Base-by-base conservation (phyloP, 2,113 vertebrate species). In the Paramisgurnus dabryanus region DNA sequence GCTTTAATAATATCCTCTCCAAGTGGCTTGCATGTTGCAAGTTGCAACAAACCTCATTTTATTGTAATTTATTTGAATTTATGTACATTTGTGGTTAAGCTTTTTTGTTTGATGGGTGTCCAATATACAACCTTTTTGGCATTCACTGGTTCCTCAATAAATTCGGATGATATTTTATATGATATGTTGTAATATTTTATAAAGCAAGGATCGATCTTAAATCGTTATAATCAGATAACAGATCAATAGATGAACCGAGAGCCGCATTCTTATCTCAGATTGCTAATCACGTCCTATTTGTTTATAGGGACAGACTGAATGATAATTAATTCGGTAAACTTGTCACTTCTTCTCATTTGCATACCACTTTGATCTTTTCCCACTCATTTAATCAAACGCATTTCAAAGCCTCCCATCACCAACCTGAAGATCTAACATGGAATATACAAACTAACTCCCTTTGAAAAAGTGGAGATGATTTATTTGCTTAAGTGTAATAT, bases 261-360 rank as follows among this genome's bases (percentile, higher is more conserved):
- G 43, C 27, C 34, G 77, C 61, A 58, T 82, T 67, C 81, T 88
- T 86, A 81, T 86, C 79, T 58, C 34, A 66, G 69, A 34, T 75
- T 84, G 86, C 78, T 80, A 84, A 88, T 84, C 86, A 86, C 70
- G 49, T 66, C 60, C 67, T 86, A 64, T 89, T 88, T 87, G 66
- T 78, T 84, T 82, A 67, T 70, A 66, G 82, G 82, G 70, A 78
- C 79, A 85, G 74, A 72, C 82, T 83, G 80, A 81, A 85, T 78
- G 86, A 78, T 86, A 86, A 89, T 86, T 88, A 78, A 87, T 85
- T 89, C 82, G 43, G 85, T 83, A 83, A 88, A 87, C 84, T 75
- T 82, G 71, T 77, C 84, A 71, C 81, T 78, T 84, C 49, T 50
- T 47, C 47, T 65, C 6, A 86, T 89, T 86, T 84, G 74, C 87